Conservation (phyloP, 2,888 invertebrate species). For the Stenchaetothrips biformis region DNA sequence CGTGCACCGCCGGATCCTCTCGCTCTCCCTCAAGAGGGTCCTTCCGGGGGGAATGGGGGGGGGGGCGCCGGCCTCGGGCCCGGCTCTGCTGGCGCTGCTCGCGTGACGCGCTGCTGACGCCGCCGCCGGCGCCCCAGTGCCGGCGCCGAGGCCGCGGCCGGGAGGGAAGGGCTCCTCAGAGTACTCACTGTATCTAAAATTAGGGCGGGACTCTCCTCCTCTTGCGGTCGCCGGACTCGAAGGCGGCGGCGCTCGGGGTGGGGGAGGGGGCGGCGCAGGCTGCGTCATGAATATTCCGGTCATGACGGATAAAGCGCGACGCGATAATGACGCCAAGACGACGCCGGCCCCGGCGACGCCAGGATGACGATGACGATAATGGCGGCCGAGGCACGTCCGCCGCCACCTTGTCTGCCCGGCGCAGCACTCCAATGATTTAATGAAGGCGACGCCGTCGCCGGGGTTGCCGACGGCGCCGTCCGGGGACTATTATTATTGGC, state of each 20-base stretch:
- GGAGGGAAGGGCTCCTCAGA: too few relatives aligned
- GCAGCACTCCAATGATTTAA: slow-evolving; percentile 5
- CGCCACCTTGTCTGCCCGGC: neutral
- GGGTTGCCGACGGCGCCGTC: neutral
- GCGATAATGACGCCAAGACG: slow-evolving; percentile 15
- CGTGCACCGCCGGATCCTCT: neutral
- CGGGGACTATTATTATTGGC: neutral
- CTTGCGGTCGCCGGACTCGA: too few relatives aligned
- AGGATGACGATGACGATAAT: neutral
- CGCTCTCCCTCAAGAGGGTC: neutral
- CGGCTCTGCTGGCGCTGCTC: too few relatives aligned
- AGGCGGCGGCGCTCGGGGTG: too few relatives aligned
- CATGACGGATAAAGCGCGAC: slow-evolving; percentile 5
- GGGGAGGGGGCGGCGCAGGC: neutral
- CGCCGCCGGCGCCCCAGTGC: neutral
- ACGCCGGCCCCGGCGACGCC: neutral
- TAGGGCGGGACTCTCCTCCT: too few relatives aligned
- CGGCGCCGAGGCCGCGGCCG: too few relatives aligned
- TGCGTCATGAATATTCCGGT: slow-evolving; percentile 13
- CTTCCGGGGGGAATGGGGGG: too few relatives aligned
- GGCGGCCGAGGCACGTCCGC: neutral
- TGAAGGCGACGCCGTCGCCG: neutral
- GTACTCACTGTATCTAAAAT: too few relatives aligned
- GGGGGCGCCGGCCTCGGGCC: too few relatives aligned
- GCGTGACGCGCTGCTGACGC: neutral